phyloP scores from a whole-genome alignment of 2,113 vertebrate genomes.

The Colinus virginianus region DNA sequence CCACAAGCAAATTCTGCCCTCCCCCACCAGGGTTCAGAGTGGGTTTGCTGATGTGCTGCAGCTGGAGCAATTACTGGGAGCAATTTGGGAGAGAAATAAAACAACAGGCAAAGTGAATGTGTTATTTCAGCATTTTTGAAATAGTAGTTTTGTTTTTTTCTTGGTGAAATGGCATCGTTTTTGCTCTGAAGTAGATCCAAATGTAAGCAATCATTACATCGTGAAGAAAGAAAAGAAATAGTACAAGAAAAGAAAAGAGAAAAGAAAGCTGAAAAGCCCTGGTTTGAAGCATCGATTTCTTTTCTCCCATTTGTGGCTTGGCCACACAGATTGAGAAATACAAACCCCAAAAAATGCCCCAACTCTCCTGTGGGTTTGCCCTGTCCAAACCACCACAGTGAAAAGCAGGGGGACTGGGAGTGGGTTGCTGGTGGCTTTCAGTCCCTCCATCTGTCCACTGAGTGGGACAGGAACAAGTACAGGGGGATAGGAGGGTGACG shows the following conservation, averaged over 20 bases:
- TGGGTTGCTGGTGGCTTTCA: too few relatives aligned
- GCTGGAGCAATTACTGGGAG: not conserved
- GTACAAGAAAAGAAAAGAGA: not conserved
- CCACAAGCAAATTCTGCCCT: not conserved
- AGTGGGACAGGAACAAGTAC: not conserved
- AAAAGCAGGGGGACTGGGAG: not conserved
- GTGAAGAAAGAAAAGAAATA: not conserved
- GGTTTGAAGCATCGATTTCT: not conserved
- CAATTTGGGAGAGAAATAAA: not conserved
- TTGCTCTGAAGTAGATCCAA: constrained; percentile 18
- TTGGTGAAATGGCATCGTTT: not conserved
- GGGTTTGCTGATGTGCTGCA: not conserved
- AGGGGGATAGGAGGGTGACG: not conserved
- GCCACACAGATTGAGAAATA: not conserved
- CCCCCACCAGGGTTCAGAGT: accelerated
- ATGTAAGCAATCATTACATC: not conserved
- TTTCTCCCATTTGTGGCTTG: constrained; percentile 1
- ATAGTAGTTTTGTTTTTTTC: not conserved
- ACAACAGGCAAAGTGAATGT: not conserved
- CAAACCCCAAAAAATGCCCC: not conserved
- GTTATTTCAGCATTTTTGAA: constrained; percentile 16
- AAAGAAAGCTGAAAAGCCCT: not conserved
- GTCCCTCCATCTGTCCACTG: not conserved
- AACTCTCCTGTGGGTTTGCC: not conserved
- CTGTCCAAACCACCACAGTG: not conserved